Evolutionary conservation across 2,797 vertebrate species (phyloP), one percentile per base, ranked within the genome.

Genomic region (Anguilla obscura): DNA sequence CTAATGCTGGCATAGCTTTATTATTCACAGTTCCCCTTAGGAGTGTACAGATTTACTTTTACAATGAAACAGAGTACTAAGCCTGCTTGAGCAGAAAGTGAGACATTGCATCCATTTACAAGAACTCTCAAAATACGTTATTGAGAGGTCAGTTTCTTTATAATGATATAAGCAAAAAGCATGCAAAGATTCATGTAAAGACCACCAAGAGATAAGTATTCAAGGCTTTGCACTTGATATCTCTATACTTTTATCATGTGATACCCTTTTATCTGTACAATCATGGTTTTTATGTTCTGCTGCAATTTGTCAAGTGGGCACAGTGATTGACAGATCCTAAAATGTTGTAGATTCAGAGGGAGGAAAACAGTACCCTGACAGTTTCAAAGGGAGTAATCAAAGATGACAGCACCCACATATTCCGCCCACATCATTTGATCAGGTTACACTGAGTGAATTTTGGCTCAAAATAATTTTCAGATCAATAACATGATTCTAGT

Each of bases 311-410:
- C 52, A 54, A 76, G 69, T 52, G 69, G 88, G 88, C 63, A 36
- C 66, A 71, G 87, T 93, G 93, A 94, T 91, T 92, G 93, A 88
- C 92, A 90, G 86, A 63, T 90, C 89, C 84, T 90, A 92, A 94
- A 92, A 88, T 88, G 86, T 90, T 86, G 89, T 87, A 88, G 84
- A 87, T 85, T 88, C 88, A 87, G 58, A 91, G 91, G 86, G 87
- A 90, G 89, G 89, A 90, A 88, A 88, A 90, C 89, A 89, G 88
- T 90, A 90, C 91, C 93, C 92, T 92, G 91, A 88, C 88, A 88
- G 90, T 92, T 92, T 91, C 90, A 91, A 89, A 90, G 89, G 83
- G 88, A 91, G 88, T 92, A 90, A 92, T 92, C 89, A 91, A 92
- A 92, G 89, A 89, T 74, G 60, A 85, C 87, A 86, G 60, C 87